Conservation (phyloP, 2,797 vertebrate species). For the Trematomus bernacchii region DNA sequence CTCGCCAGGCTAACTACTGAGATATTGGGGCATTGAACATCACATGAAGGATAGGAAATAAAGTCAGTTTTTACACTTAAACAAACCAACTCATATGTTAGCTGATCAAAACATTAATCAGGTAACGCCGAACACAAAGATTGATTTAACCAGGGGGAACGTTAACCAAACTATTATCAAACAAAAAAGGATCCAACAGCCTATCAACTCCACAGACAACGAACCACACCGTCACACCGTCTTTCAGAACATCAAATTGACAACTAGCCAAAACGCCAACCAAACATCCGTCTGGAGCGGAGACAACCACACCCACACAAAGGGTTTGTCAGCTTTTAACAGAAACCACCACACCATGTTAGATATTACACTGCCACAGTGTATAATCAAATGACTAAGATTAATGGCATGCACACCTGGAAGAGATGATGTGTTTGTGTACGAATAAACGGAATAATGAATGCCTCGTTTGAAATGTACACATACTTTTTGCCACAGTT, state of each 20-base stretch:
- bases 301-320: slow-evolving; percentile 46
- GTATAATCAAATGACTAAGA: slow-evolving; percentile 61
- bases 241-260: slow-evolving; percentile 25
- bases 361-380: slow-evolving; percentile 59
- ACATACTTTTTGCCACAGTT: background rate
- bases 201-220: slow-evolving; percentile 15
- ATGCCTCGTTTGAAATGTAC: background rate
- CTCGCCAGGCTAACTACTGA: background rate
- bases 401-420: slow-evolving; percentile 46
- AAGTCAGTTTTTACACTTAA: background rate
- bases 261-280: slow-evolving; percentile 20
- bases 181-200: background rate
- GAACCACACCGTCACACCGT: slow-evolving; percentile 24
- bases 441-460: background rate
- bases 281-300: slow-evolving; percentile 24
- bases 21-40: background rate
- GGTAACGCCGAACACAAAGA: background rate
- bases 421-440: slow-evolving; percentile 61
- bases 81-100: background rate
- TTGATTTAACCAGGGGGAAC: no score
- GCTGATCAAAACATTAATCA: background rate
- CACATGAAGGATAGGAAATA: background rate
- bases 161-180: background rate
- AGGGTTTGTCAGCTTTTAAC: slow-evolving; percentile 41
- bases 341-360: slow-evolving; percentile 42